These are phyloP conservation scores for Nezara viridula DNA, from an alignment of 2,888 invertebrate genomes.

Conservation along the genomic window DNA sequence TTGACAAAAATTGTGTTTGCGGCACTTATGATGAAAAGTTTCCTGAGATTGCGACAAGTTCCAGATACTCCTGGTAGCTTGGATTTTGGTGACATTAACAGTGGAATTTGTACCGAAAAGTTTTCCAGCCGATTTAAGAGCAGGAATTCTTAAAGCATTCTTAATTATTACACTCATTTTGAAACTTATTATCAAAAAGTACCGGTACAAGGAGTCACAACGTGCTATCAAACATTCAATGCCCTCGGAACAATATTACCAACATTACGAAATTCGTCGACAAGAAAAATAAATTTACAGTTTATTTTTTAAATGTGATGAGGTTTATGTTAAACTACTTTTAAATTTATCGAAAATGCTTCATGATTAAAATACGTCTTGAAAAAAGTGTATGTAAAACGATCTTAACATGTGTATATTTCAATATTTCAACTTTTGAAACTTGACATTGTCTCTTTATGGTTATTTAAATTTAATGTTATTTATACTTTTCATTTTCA, in stretches of 20 bases:
- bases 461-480: neutral
- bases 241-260: neutral
- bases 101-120: constrained; percentile 40
- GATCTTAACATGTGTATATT: constrained; percentile 37
- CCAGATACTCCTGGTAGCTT: constrained; percentile 51
- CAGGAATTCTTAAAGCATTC: constrained; percentile 58
- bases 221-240: constrained; percentile 52
- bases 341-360: neutral
- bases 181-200: neutral
- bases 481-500: neutral
- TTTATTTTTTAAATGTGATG: neutral
- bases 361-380: neutral
- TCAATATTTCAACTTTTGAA: neutral
- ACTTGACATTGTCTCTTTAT: neutral
- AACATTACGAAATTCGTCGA: neutral
- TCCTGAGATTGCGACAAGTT: constrained; percentile 22
- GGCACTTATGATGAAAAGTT: constrained; percentile 40
- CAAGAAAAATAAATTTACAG: neutral
- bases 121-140: constrained; percentile 60
- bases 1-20: constrained; percentile 28
- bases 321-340: neutral
- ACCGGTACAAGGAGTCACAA: constrained; percentile 16
- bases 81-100: constrained; percentile 18
- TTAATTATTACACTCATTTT: constrained; percentile 62
- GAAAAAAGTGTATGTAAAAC: neutral